phyloP scores from a whole-genome alignment of 1,140 invertebrate genomes.

The Drosophila ficusphila region DNA sequence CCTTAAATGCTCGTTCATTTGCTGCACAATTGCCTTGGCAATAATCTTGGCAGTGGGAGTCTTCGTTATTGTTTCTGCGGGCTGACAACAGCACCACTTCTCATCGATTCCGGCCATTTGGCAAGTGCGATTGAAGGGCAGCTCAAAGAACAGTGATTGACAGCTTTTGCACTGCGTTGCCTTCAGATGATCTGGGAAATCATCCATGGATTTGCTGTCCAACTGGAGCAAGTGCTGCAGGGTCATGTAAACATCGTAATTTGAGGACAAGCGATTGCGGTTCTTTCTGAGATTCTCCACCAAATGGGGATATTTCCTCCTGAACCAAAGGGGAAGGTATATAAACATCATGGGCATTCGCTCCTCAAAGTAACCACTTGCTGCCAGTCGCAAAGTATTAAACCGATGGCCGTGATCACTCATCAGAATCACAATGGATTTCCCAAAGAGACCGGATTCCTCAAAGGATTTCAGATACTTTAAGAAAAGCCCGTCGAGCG shows the following conservation, averaged over 20 bases:
- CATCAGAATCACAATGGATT: slow-evolving; percentile 91
- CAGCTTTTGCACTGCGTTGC: slow-evolving; percentile 86
- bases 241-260: slow-evolving; percentile 92
- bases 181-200: slow-evolving; percentile 3
- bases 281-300: slow-evolving; percentile 89
- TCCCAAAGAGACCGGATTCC: slow-evolving; percentile 86
- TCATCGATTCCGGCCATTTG: slow-evolving; percentile 88
- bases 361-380: slow-evolving; percentile 93
- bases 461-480: slow-evolving; percentile 86
- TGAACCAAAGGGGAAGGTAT: slow-evolving; percentile 90
- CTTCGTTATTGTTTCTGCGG: slow-evolving; percentile 74
- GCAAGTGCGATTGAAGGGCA: slow-evolving; percentile 88
- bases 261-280: slow-evolving; percentile 89
- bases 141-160: slow-evolving; percentile 87
- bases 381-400: slow-evolving; percentile 87
- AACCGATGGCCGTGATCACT: slow-evolving; percentile 97
- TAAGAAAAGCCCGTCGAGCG: slow-evolving; percentile 87
- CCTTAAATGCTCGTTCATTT: slow-evolving; percentile 71
- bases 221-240: slow-evolving; percentile 83
- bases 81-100: slow-evolving; percentile 92
- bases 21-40: slow-evolving; percentile 59
- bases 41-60: neutral
- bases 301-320: slow-evolving; percentile 86
- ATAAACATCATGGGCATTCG: slow-evolving; percentile 93
- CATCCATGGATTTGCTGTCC: slow-evolving; percentile 10